Conservation (phyloP, 2,888 invertebrate genomes). For the Rosalia funebris region DNA sequence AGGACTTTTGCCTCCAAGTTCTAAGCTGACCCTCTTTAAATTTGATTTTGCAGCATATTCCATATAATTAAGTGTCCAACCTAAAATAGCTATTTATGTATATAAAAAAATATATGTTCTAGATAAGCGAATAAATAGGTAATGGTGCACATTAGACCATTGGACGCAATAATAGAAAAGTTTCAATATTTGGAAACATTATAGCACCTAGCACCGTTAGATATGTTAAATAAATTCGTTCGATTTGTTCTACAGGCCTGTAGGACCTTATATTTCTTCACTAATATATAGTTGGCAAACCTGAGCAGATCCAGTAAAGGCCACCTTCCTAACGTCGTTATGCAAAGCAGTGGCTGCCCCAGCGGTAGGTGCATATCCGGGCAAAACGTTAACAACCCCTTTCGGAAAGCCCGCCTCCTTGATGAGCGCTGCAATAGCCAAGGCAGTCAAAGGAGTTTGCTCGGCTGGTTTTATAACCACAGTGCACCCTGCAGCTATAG, state of each 20-base stretch:
- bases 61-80: constrained; percentile 69
- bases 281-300: no score
- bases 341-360: constrained; percentile 78
- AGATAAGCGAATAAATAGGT: no score
- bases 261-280: no score
- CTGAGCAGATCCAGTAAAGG: constrained; percentile 82
- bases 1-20: constrained; percentile 91
- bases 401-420: constrained; percentile 85
- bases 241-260: no score
- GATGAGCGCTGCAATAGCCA: constrained; percentile 76
- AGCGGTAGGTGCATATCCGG: constrained; percentile 80
- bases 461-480: constrained; percentile 86
- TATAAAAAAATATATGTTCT: no score
- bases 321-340: constrained; percentile 77
- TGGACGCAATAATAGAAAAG: no score
- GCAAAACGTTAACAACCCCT: constrained; percentile 81
- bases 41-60: constrained; percentile 79
- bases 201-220: no score
- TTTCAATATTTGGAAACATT: no score
- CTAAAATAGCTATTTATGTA: no score
- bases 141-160: no score
- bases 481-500: constrained; percentile 75
- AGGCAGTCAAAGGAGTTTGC: constrained; percentile 83
- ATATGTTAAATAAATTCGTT: no score
- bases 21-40: constrained; percentile 83